Percentiles rank a stretch among this genome's conserved stretches.
These are phyloP conservation scores for Diabrotica virgifera DNA, from an alignment of 1,140 invertebrate species.

Conservation along the genomic window DNA sequence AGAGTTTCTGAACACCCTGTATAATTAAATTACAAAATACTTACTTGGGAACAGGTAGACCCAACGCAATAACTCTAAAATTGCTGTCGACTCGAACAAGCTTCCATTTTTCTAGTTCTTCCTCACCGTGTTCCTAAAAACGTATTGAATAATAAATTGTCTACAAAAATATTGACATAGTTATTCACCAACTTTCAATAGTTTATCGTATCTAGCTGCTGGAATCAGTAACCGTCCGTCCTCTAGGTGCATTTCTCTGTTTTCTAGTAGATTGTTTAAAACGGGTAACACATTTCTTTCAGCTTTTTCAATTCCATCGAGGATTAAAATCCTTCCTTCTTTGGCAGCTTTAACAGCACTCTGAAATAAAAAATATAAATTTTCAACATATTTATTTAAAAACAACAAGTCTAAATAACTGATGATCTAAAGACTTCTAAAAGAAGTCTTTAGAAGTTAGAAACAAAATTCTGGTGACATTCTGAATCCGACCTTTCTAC, in stretches of 20 bases:
- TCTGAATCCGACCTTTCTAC: too few relatives aligned
- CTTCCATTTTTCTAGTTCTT: slow-evolving; percentile 82
- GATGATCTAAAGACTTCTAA: too few relatives aligned
- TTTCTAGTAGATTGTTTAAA: slow-evolving; percentile 97
- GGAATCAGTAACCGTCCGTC: slow-evolving; percentile 93
- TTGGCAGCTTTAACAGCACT: slow-evolving; percentile 88
- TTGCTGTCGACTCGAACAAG: slow-evolving; percentile 86
- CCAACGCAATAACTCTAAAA: slow-evolving; percentile 89
- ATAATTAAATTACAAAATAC: slow-evolving; percentile 4
- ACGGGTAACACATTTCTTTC: slow-evolving; percentile 96
- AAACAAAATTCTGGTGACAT: too few relatives aligned
- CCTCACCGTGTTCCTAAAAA: slow-evolving; percentile 68
- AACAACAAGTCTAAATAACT: too few relatives aligned
- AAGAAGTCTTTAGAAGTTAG: too few relatives aligned
- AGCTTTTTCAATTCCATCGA: slow-evolving; percentile 97
- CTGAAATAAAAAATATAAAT: slow-evolving; percentile 46
- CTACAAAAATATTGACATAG: not conserved
- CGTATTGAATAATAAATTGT: slow-evolving; percentile 6
- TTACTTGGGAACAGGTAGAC: slow-evolving; percentile 77
- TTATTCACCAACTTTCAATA: slow-evolving; percentile 65
- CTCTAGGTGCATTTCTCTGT: slow-evolving; percentile 97
- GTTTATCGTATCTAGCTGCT: slow-evolving; percentile 84
- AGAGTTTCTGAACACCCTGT: too few relatives aligned
- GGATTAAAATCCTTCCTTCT: slow-evolving; percentile 83
- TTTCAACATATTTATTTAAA: too few relatives aligned